Evolutionary conservation across 92 coral and sea anemone genomes (phyloP), one percentile per base, ranked within the genome.

Genomic region (Porites divaricata): DNA sequence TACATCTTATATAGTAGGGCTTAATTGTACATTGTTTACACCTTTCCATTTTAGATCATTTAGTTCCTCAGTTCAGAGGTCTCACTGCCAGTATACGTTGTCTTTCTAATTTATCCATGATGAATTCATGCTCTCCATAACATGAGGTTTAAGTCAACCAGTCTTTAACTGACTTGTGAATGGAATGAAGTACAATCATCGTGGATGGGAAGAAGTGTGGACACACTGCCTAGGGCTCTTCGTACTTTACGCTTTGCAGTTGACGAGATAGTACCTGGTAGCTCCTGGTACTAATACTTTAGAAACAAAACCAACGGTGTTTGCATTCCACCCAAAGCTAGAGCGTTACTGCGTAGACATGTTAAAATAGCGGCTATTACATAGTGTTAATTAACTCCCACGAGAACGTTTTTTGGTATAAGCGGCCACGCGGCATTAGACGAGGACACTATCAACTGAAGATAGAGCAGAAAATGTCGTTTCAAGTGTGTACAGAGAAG

Each of bases 101-200:
- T 54, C 93, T 91, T 62, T 86, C 63, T 9, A 24, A 54, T 66
- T 77, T 81, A 12, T 82, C 72, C 52, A 86, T 72, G 22, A 75
- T 59, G 53, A 67, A 86, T 4, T 53, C 52, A 52, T 80, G 90
- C 25, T 54, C 61, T 19, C 59, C 81, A 63, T 57, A 76, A 41
- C 25, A 59, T 4, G 53, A 20, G 8, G 0, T 26, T 4, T 63
- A 20, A 4, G 66, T 81, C 22, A 90, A 78, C 93, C 91, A 90
- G 28, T 90, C 91, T 4, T 71, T 84, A 51, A 90, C 63, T 8
- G 93, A 90, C 74, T 90, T 90, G 68, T 90, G 93, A 72, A 87
- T 75, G 50, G 76, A 63, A 48, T 87, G 84, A 11, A 90, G 41
- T n/a, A n/a, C 71, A 16, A 57, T 75, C 93, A 21, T 86, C 28